Evolutionary conservation across 2,797 vertebrate genomes (phyloP), one percentile per base, ranked within the genome.

Genomic region (Gobio occitaniae): DNA sequence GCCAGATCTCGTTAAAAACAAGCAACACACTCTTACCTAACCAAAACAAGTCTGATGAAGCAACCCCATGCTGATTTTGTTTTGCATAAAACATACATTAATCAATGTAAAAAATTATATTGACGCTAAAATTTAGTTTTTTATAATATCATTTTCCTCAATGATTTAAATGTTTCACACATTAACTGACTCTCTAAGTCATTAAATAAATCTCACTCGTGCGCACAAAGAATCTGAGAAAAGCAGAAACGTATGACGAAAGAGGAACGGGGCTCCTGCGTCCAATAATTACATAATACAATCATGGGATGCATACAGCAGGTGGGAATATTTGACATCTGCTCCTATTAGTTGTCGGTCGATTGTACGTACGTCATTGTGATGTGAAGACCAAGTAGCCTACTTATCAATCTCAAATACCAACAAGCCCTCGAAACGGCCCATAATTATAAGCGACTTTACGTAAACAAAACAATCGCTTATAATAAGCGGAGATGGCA

Each of bases 1-100:
- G 61, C 61, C 86, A 84, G 13, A 76, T 59, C 69, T 41, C 10
- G 25, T 16, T 29, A 63, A 48, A 56, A 80, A 29, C 47, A 65
- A 32, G 16, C 13, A 66, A 66, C 41, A 21, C 3, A 13, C n/a
- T 29, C n/a, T 44, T 78, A 6, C n/a, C 76, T 11, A 61, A 44
- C 38, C 13, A 44, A 17, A 78, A 47, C 13, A n/a, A 38, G 19
- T 29, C 36, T 9, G 11, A 56, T 12, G 11, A 19, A 56, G 32
- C 32, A 54, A 56, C 9, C 29, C 1, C 16, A 12, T 10, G 52
- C 21, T 59, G 19, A 6, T 77, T 77, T 56, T 38, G 3, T n/a
- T 41, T 76, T 4, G 11, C 52, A 12, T 56, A 15, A 41, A 76
- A 38, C 19, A 15, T 3, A 7, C 11, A 76, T 29, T 74, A 32